Conservation (phyloP, 2,113 vertebrate species). For the Pseudorasbora parva region DNA sequence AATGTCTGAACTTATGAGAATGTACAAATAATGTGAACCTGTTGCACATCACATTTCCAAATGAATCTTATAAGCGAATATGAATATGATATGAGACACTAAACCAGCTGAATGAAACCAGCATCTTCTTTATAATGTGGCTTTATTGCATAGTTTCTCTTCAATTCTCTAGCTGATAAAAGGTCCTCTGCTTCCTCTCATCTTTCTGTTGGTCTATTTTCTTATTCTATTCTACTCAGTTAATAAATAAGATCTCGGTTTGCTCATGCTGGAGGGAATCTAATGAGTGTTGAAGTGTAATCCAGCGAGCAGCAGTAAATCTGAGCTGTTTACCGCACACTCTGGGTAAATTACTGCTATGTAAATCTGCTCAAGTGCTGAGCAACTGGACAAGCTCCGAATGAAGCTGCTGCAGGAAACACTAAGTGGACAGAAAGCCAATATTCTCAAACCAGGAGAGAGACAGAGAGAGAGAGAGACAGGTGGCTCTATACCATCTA, state of each 20-base stretch:
- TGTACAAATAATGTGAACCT: too few species aligned
- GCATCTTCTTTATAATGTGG: neutral
- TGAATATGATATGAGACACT: neutral
- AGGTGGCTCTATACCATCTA: neutral
- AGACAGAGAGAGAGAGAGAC: neutral
- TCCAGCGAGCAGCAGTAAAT: constrained; percentile 32
- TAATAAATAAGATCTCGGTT: neutral
- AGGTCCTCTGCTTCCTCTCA: neutral
- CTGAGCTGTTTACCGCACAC: constrained; percentile 3
- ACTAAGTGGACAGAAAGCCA: constrained; percentile 18
- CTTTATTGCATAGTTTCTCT: neutral
- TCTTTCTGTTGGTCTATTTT: neutral
- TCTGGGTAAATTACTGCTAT: constrained; percentile 27
- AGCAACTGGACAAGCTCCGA: neutral
- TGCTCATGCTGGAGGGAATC: neutral
- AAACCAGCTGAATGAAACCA: neutral
- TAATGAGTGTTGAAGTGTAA: constrained; percentile 23
- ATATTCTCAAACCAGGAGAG: neutral
- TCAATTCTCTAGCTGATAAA: neutral
- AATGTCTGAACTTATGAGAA: too few species aligned
- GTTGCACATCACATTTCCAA: too few species aligned
- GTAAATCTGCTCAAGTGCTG: constrained; percentile 24
- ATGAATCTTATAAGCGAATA: too few species aligned
- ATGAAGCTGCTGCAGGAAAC: constrained; percentile 7
- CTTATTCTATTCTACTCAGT: neutral